A percentile compares a stretch with the other conserved stretches of the same genome.
phyloP scores from a whole-genome alignment of 1,140 invertebrate genomes.

The Berghia stephanieae region DNA sequence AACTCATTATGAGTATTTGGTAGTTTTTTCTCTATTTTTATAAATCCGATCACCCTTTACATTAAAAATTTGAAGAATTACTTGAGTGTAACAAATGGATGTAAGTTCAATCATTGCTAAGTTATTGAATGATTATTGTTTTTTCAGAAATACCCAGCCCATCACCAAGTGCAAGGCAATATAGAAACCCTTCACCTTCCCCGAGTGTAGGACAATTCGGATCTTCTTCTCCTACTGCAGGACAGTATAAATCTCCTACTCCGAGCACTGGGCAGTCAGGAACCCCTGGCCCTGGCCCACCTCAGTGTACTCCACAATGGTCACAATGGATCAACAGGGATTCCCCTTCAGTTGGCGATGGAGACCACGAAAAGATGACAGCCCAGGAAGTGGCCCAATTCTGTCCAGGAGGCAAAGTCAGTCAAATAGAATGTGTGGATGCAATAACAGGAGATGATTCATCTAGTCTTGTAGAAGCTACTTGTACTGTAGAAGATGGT shows the following conservation, averaged over 20 bases:
- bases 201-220: not conserved
- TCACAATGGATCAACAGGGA: slow-evolving; percentile 51
- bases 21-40: not conserved
- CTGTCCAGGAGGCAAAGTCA: slow-evolving; percentile 48
- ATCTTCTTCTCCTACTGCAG: not conserved
- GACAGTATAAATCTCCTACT: not conserved
- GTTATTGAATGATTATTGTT: too few species aligned
- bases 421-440: slow-evolving; percentile 46
- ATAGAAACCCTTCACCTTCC: not conserved
- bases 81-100: not conserved
- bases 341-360: slow-evolving; percentile 42
- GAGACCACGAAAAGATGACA: slow-evolving; percentile 45
- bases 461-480: slow-evolving; percentile 39
- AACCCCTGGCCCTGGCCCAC: not conserved
- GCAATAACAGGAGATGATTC: slow-evolving; percentile 38
- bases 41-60: not conserved
- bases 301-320: slow-evolving; percentile 40
- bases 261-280: not conserved
- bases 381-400: slow-evolving; percentile 38
- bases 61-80: not conserved
- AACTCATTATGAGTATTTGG: too few species aligned
- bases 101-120: too few species aligned
- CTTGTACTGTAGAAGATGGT: slow-evolving; percentile 44
- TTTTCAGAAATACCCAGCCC: too few species aligned
- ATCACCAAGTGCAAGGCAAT: too few species aligned